Evolutionary conservation across 2,113 vertebrate species (phyloP), one percentile per base, ranked within the genome.

Genomic region (Microcebus ravelobensis): DNA sequence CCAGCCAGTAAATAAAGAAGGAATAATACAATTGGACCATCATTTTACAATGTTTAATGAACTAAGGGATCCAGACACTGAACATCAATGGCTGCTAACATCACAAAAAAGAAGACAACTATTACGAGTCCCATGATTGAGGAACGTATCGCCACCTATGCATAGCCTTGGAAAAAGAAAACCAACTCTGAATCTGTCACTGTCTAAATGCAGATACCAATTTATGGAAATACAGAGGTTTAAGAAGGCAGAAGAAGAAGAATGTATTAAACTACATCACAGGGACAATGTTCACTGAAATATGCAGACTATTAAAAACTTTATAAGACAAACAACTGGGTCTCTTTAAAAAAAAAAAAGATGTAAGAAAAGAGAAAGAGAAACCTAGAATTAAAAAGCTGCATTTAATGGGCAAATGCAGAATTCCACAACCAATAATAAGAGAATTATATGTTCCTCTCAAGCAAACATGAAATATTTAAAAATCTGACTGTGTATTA

Each of bases 31-130:
- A 57, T 21, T 63, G 59, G 73, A 71, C 87, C 11, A 27, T 29
- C 45, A 91, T 85, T 89, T 84, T 50, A 23, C 10, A 94, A 74
- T 36, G 48, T 77, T 57, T 94, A 88, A 74, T 85, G 27, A 96
- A 86, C 31, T 48, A 68, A 86, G 31, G 12, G 31, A 76, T 39
- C 15, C 55, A 94, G 79, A 63, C 25, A 68, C 29, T 81, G 36
- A 63, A 63, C 34, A 81, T 42, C 39, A 83, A 68, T 21, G 7
- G 42, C 31, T 42, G 48, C 25, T 39, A 87, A 77, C 25, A 65
- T 57, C 42, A 84, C 9, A 63, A 77, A 87, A 77, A 81, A n/a
- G 34, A 67, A 42, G 20, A 63, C 27, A 90, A 57, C 17, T 52
- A n/a, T 42, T 79, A 25, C 1, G 23, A 95, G n/a, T 55, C 42